Evolutionary conservation across 2,113 vertebrate species (phyloP), one percentile per base, ranked within the genome.

Genomic region (Prolemur simus): DNA sequence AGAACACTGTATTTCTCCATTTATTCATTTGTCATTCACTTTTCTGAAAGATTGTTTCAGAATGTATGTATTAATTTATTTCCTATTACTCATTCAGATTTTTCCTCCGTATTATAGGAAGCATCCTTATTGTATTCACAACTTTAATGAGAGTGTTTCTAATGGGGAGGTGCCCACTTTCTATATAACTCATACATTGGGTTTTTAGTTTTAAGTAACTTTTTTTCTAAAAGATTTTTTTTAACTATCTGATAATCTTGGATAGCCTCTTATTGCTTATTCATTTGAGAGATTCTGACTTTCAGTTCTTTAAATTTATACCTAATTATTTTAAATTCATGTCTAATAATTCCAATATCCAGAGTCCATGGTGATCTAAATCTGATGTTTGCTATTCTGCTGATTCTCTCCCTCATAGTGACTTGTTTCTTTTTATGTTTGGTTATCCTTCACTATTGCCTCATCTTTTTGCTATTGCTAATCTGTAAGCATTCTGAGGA

Each of bases 171-270:
- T 39, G 17, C 2, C 32, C 12, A 25, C 14, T 81, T 47, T 93
- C 12, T 73, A 3, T 52, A 68, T 60, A 74, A 73, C 13, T 6
- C 27, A n/a, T 66, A 42, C 25, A 49, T 6, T 71, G 23, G 58
- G 14, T 47, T 96, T 90, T 96, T 25, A 58, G 78, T 39, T 96
- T 91, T 84, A 91, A 87, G 29, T 34, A 32, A 29, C 39, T 39
- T 27, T 34, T 87, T 89, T 68, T 2, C 45, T 49, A 56, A 74
- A 47, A 27, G 8, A 11, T 60, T 32, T 81, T 73, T 66, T 91
- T 66, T 9, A 91, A 54, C 6, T 78, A 2, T 10, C 21, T 64
- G 23, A 7, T 58, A 56, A 89, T 82, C 94, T 60, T 64, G 27
- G 32, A 42, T 52, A 76, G 8, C 74, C 11, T 66, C 60, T 92